These are phyloP conservation scores for Cosmia pyralina DNA, from an alignment of 2,888 invertebrate genomes.

Conservation along the genomic window DNA sequence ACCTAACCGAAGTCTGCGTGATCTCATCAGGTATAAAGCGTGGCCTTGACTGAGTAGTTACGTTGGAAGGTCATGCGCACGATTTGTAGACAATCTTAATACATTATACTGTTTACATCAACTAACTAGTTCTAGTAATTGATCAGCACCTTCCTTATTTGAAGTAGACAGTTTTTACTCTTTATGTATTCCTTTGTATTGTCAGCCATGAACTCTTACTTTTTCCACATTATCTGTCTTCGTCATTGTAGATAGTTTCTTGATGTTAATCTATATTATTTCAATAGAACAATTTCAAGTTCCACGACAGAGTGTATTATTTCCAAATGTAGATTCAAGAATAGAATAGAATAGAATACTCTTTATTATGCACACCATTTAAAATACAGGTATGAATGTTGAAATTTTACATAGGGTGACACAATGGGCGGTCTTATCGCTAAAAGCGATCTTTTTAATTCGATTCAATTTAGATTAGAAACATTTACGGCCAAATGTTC, in stretches of 20 bases:
- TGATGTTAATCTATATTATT: neutral
- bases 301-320: neutral
- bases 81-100: constrained; percentile 55
- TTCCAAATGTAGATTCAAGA: constrained; percentile 16
- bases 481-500: neutral
- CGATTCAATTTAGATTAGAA: constrained; percentile 17
- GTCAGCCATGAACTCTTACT: constrained; percentile 30
- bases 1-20: constrained; percentile 52
- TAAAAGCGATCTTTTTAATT: no score
- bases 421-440: no score
- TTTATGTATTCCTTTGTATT: constrained; percentile 27
- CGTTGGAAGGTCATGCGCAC: constrained; percentile 71
- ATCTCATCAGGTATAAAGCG: constrained; percentile 68
- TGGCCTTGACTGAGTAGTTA: constrained; percentile 76
- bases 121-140: constrained; percentile 55
- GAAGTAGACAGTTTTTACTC: constrained; percentile 45
- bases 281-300: neutral
- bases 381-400: no score
- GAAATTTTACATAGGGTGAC: no score
- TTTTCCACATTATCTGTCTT: constrained; percentile 25
- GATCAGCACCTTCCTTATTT: constrained; percentile 62
- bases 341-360: no score
- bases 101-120: constrained; percentile 46
- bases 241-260: neutral
- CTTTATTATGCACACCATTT: no score